Evolutionary conservation across 2,113 vertebrate genomes (phyloP).

Genomic region (Planiliza haematocheilus): DNA sequence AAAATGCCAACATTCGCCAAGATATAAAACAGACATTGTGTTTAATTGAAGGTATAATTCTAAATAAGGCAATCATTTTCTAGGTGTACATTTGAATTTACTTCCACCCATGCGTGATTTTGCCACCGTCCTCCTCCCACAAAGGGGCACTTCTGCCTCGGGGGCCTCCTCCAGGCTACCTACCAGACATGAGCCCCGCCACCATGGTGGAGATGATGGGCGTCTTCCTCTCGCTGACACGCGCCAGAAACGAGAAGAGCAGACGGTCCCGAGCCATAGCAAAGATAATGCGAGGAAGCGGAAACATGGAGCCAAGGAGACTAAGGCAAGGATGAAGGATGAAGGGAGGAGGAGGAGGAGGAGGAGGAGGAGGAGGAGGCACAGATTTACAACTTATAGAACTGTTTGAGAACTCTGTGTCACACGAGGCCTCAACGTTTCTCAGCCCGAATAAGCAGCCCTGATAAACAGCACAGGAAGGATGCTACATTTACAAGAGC

Average conservation of each 20-base stretch:
- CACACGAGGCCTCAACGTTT: conserved; percentile 47
- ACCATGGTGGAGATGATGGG: conserved; percentile 82
- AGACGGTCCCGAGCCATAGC: conserved; percentile 87
- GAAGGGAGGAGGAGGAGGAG: conserved; percentile 35
- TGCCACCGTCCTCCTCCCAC: conserved; percentile 56
- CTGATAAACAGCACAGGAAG: not conserved
- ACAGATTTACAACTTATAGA: conserved; percentile 55
- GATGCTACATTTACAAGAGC: not conserved
- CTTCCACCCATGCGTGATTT: not conserved
- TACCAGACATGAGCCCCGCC: conserved; percentile 84
- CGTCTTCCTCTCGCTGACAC: conserved; percentile 79
- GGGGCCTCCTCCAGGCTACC: conserved; percentile 50
- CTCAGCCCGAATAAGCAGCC: conserved; percentile 1
- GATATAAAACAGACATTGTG: not conserved
- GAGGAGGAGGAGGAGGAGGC: conserved; percentile 44
- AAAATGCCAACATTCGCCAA: not conserved
- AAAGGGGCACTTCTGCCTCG: conserved; percentile 44
- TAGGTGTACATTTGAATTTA: not conserved
- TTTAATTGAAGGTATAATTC: not conserved
- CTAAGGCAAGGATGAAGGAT: conserved; percentile 69
- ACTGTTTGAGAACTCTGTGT: conserved; percentile 23
- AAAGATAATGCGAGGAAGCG: conserved; percentile 86
- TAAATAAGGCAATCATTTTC: no score
- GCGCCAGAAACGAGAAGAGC: conserved; percentile 85
- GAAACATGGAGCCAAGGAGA: conserved; percentile 88